phyloP scores from a whole-genome alignment of 2,113 vertebrate species.

The Junco hyemalis region DNA sequence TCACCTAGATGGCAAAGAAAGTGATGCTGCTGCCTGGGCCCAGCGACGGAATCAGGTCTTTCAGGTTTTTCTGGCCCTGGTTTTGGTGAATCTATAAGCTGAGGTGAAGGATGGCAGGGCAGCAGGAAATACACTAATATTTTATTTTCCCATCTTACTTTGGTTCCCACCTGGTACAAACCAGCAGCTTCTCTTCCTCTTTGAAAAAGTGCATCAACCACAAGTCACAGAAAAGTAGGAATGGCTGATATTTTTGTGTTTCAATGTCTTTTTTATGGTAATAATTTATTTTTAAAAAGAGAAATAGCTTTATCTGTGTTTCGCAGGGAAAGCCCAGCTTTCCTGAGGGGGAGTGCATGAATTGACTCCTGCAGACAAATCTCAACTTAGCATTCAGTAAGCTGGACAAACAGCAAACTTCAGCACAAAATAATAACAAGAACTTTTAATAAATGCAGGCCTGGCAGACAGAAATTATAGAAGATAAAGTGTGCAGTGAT shows the following conservation, averaged over 20 bases:
- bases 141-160: neutral
- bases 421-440: neutral
- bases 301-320: neutral
- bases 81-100: neutral
- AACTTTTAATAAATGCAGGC: neutral
- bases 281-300: neutral
- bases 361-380: neutral
- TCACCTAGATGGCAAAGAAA: neutral
- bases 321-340: neutral
- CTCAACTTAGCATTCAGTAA: neutral
- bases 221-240: neutral
- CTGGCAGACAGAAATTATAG: neutral
- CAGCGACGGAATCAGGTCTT: accelerated
- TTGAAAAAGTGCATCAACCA: neutral
- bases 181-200: neutral
- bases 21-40: neutral
- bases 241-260: neutral
- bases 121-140: neutral
- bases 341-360: neutral
- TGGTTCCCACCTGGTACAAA: neutral
- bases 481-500: neutral
- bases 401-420: neutral
- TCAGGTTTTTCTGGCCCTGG: neutral
- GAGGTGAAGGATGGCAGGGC: neutral
- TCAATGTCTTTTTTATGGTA: neutral